Conservation (phyloP, 23 tunicate species). For the Ascidia mentula region DNA sequence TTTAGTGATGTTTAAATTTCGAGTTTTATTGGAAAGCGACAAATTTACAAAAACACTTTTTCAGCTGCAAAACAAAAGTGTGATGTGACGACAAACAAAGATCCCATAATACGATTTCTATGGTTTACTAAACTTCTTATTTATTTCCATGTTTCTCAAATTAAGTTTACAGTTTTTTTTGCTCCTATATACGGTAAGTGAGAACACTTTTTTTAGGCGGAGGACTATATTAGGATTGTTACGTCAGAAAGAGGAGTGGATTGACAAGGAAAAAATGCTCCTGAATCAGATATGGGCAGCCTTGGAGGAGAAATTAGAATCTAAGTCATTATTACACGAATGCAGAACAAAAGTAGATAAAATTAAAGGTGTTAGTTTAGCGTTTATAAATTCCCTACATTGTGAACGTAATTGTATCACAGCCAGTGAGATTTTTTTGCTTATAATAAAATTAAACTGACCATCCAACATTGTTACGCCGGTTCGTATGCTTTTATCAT, state of each 20-base stretch:
- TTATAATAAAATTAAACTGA: too few relatives aligned
- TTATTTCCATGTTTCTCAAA: background rate
- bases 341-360: slow-evolving; percentile 68
- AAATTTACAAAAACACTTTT: too few relatives aligned
- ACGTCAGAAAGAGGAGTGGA: slow-evolving; percentile 94
- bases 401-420: too few relatives aligned
- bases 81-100: background rate
- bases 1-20: too few relatives aligned
- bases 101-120: too few relatives aligned
- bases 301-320: slow-evolving; percentile 87
- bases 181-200: background rate
- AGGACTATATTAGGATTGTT: slow-evolving; percentile 69
- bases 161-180: background rate
- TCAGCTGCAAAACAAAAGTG: too few relatives aligned
- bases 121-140: background rate
- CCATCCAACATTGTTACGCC: too few relatives aligned
- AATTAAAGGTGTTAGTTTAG: slow-evolving; percentile 81
- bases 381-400: too few relatives aligned
- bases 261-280: slow-evolving; percentile 93
- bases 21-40: too few relatives aligned
- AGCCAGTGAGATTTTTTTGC: too few relatives aligned
- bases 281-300: slow-evolving; percentile 95
- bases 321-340: slow-evolving; percentile 83
- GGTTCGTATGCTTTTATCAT: too few relatives aligned
- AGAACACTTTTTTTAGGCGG: slow-evolving; percentile 39